phyloP scores from a whole-genome alignment of 2,113 vertebrate genomes.

The Hemiprocne comata region DNA sequence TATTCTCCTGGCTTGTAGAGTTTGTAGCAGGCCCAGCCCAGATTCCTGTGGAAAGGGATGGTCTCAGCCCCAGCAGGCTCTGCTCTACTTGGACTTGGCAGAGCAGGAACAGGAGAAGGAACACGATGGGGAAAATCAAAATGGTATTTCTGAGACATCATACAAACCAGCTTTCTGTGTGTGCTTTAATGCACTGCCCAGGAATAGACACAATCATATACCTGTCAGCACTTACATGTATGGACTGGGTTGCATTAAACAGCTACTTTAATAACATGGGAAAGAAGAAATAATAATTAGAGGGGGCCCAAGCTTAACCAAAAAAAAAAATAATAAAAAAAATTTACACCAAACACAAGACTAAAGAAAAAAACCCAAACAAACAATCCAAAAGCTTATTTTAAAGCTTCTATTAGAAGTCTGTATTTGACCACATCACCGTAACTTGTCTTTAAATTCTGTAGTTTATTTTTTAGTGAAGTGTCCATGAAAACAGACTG shows the following conservation, averaged over 20 bases:
- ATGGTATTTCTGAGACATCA: neutral
- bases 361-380: neutral
- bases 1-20: neutral
- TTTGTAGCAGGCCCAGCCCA: neutral
- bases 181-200: neutral
- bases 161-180: neutral
- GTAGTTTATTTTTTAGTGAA: neutral
- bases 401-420: neutral
- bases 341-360: neutral
- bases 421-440: neutral
- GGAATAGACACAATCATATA: neutral
- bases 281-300: neutral
- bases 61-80: neutral
- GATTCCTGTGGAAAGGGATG: neutral
- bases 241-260: neutral
- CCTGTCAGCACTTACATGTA: neutral
- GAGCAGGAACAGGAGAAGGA: neutral
- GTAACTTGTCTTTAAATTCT: neutral
- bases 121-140: neutral
- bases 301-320: neutral
- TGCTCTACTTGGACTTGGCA: neutral
- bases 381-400: neutral
- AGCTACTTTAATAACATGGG: neutral
- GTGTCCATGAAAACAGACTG: neutral
- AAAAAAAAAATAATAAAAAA: neutral